phyloP scores from a whole-genome alignment of 2,113 vertebrate species.

The Tetrax tetrax region DNA sequence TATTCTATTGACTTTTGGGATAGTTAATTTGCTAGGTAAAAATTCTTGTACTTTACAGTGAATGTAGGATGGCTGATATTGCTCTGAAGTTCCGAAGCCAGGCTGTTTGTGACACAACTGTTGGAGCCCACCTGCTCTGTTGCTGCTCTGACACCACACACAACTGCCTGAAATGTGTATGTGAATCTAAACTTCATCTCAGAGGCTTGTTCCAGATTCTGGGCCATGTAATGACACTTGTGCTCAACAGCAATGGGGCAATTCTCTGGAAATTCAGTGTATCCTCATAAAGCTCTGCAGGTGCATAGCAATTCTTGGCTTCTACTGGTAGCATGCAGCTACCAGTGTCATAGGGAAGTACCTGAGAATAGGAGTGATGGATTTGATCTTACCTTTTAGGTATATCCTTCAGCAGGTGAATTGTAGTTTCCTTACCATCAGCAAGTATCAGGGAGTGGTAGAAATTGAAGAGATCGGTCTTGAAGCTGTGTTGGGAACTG shows the following conservation, averaged over 20 bases:
- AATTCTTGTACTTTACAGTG: background rate
- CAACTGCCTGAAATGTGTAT: rapidly evolving
- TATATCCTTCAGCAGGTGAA: conserved; percentile 82
- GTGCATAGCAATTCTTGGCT: background rate
- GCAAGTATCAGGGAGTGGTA: conserved; percentile 73
- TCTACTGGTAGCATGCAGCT: rapidly evolving
- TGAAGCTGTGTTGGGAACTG: conserved; percentile 21
- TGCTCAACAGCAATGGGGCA: background rate
- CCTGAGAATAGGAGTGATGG: background rate
- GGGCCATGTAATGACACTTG: too few relatives aligned
- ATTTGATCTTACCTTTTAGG: conserved; percentile 80
- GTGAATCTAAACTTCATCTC: background rate
- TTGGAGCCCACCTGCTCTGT: background rate
- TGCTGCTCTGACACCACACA: background rate
- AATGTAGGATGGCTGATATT: background rate
- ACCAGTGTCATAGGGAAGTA: rapidly evolving
- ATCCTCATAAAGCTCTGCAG: background rate
- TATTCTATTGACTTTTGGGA: background rate
- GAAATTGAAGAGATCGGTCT: conserved; percentile 39
- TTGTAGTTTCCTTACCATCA: conserved; percentile 80
- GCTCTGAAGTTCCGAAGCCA: background rate
- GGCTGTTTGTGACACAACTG: background rate
- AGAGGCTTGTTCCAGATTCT: background rate
- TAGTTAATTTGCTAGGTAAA: background rate
- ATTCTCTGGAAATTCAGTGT: background rate